Evolutionary conservation across 35 echinoderm and acorn worm genomes (phyloP).

Genomic region (Lytechinus pictus): DNA sequence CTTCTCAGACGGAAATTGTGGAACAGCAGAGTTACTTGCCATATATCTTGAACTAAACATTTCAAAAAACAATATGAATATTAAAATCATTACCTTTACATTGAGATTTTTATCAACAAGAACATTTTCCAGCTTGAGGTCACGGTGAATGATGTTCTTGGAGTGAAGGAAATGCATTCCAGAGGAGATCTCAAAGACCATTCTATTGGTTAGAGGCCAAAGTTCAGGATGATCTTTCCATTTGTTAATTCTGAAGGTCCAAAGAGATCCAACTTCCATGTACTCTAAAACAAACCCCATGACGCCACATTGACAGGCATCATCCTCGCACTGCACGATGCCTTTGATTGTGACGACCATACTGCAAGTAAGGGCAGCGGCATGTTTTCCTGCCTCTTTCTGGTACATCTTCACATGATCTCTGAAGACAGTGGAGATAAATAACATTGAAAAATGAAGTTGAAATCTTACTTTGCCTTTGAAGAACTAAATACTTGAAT

Average conservation of each 20-base stretch:
- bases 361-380: background rate
- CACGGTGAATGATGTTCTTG: background rate
- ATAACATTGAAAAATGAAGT: background rate
- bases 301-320: background rate
- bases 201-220: background rate
- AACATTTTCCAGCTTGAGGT: constrained; percentile 29
- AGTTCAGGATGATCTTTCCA: background rate
- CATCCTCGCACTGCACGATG: background rate
- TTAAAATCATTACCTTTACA: background rate
- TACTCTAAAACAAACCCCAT: constrained; percentile 13
- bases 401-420: background rate
- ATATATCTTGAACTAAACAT: no score
- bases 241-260: background rate
- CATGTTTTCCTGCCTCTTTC: background rate
- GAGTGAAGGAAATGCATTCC: constrained; percentile 1
- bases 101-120: background rate
- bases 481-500: no score
- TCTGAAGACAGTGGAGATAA: background rate
- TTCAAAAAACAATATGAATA: no score
- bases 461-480: background rate
- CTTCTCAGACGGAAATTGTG: no score
- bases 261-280: background rate
- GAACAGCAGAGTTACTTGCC: no score
- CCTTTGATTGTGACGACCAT: background rate
- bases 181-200: background rate